Base-by-base conservation (phyloP, 2,113 vertebrate species). In the Salvelinus fontinalis region DNA sequence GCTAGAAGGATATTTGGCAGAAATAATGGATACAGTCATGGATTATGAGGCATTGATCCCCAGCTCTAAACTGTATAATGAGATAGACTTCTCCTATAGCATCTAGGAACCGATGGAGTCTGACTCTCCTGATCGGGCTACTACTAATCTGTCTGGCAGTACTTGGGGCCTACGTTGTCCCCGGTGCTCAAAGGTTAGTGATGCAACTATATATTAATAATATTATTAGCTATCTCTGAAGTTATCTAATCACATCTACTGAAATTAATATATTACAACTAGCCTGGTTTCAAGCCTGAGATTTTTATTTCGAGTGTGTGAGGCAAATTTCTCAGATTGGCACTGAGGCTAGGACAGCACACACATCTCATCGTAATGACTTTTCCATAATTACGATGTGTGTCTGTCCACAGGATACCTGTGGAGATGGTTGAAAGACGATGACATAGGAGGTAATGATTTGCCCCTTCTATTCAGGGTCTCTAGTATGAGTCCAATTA, bases 171-270 rank as follows among this genome's bases (percentile, higher is more conserved):
- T 77, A 93, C 57, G 79, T 95, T 3, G 11, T 95, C 29, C 93
- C 90, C 78, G 88, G 90, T 2, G n/a, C 80, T 95, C 4, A 97
- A 95, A 95, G 93, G 96, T 97, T 71, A 83, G 90, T 64, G 27
- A 29, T 22, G 71, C 60, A 20, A 0, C 8, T 39, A 39, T 62
- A 20, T 51, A 16, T 51, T 51, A 3, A 16, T 39, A 29, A 29
- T 66, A 67, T 5, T 16, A 29, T 67, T 24, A 29, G 54, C 12
- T 34, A 44, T 12, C 48, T 67, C 24, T 49, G 20, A 66, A 34
- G 26, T 54, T 20, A n/a, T 44, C 7, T 44, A 44, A 44, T 71
- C 27, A 54, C 16, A 14, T 51, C 2, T 51, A 26, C 22, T 44
- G 4, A 27, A 20, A 12, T n/a, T 18, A 31, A 6, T 51, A 26